A percentile compares a stretch with the other conserved stretches of the same genome.
Evolutionary conservation across 2,888 invertebrate species (phyloP).

Genomic region (Cremastinae sp.): DNA sequence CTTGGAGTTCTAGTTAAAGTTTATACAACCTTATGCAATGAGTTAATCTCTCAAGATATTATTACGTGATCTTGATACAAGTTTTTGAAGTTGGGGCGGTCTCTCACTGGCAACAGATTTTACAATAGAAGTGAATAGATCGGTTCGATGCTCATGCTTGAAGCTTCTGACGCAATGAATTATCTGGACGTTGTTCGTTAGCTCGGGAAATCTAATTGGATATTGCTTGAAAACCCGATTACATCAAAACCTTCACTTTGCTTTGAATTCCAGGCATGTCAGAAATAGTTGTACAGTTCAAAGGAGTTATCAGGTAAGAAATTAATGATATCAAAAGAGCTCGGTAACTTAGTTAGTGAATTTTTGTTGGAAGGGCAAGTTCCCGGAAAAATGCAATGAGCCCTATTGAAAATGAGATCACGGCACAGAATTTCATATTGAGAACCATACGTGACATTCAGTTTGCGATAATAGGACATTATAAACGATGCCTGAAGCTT

Average conservation of each 20-base stretch:
- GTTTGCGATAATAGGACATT: too few species aligned
- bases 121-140: slow-evolving; percentile 11
- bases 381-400: not conserved
- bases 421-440: not conserved
- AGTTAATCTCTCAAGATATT: slow-evolving; percentile 35
- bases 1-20: not conserved
- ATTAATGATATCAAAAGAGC: not conserved
- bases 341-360: not conserved
- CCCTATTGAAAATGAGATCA: not conserved
- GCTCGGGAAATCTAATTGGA: slow-evolving; percentile 31
- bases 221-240: not conserved
- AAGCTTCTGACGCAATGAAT: slow-evolving; percentile 25
- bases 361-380: not conserved
- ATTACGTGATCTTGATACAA: slow-evolving; percentile 46
- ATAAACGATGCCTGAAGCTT: slow-evolving; percentile 17
- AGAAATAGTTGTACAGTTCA: not conserved
- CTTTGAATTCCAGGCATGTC: not conserved
- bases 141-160: slow-evolving; percentile 30
- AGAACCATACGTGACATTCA: slow-evolving; percentile 10
- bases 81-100: slow-evolving; percentile 3
- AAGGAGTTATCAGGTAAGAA: not conserved
- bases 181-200: slow-evolving; percentile 12
- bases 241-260: not conserved
- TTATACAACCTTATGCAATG: slow-evolving; percentile 32
- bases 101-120: slow-evolving; percentile 28